These are phyloP conservation scores for Dermatemys mawii DNA, from an alignment of 2,113 vertebrate species.

Conservation along the genomic window DNA sequence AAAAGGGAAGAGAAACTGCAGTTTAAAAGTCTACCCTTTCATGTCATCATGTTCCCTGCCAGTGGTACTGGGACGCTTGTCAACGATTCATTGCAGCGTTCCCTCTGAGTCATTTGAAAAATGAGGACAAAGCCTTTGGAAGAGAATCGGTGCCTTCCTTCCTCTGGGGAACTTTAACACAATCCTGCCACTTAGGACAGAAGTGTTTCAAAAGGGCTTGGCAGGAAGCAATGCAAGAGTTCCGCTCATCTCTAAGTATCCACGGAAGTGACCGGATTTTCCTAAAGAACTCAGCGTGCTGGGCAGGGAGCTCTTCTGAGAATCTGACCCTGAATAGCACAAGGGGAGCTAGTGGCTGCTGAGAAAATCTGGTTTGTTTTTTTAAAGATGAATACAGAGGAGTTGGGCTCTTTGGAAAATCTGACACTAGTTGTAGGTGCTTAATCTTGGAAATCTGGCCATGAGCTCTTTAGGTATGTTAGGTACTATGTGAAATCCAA, in stretches of 20 bases:
- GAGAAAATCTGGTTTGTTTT: background rate
- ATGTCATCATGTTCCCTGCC: background rate
- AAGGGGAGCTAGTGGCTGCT: too few relatives aligned
- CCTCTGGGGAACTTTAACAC: background rate
- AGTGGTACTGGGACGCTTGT: background rate
- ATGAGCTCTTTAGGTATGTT: background rate
- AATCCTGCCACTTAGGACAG: background rate
- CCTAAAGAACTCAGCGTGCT: background rate
- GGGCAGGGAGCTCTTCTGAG: background rate
- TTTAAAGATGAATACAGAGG: background rate
- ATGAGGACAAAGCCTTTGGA: fast-evolving
- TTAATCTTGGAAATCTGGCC: background rate
- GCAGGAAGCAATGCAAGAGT: background rate
- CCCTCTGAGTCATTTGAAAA: background rate
- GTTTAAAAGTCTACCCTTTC: background rate
- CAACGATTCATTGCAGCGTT: background rate
- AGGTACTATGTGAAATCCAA: too few relatives aligned
- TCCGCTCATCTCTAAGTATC: background rate
- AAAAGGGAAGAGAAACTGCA: background rate
- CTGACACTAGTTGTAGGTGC: background rate
- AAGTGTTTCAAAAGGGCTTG: background rate
- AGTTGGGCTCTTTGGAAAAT: background rate
- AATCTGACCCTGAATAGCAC: background rate
- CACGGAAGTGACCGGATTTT: background rate
- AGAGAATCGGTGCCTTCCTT: fast-evolving